Evolutionary conservation across 2,888 invertebrate species (phyloP).

Genomic region (Stramonita haemastoma): DNA sequence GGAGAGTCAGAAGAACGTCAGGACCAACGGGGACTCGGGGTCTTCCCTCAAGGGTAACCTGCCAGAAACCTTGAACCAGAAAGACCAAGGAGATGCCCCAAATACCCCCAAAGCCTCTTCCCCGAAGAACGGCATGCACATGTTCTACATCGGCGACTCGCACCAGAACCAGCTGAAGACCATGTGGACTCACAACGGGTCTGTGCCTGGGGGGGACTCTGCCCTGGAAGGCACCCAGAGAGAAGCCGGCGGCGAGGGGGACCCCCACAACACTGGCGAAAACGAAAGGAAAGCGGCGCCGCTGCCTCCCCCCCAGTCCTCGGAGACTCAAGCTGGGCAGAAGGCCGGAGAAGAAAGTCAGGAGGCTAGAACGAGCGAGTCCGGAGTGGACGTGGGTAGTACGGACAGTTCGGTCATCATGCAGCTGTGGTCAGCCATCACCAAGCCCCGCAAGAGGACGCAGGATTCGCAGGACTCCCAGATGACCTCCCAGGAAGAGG

Average conservation of each 20-base stretch:
- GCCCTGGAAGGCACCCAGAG: not conserved
- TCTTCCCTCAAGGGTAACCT: not conserved
- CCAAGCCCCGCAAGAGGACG: not conserved
- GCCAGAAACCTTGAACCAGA: not conserved
- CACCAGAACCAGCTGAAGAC: not conserved
- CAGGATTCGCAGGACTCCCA: slow-evolving; percentile 4
- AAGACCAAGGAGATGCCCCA: not conserved
- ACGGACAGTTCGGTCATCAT: slow-evolving; percentile 32
- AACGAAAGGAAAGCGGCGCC: not conserved
- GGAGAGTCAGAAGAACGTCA: not conserved
- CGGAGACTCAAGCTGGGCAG: not conserved
- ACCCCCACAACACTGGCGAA: too few species aligned
- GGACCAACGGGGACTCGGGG: not conserved
- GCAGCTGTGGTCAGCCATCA: slow-evolving; percentile 30
- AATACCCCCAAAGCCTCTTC: not conserved
- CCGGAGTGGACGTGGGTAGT: slow-evolving; percentile 27
- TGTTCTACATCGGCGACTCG: slow-evolving; percentile 33
- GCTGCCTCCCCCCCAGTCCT: not conserved
- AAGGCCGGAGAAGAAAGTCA: not conserved
- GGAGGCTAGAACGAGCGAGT: slow-evolving; percentile 11
- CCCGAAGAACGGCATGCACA: slow-evolving; percentile 32
- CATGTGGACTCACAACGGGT: slow-evolving; percentile 14
- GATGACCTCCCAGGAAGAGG: not conserved
- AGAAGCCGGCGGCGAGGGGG: not conserved
- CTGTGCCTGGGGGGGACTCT: not conserved